These are phyloP conservation scores for Adelosebastes latens DNA, from an alignment of 2,797 vertebrate species.

Conservation along the genomic window DNA sequence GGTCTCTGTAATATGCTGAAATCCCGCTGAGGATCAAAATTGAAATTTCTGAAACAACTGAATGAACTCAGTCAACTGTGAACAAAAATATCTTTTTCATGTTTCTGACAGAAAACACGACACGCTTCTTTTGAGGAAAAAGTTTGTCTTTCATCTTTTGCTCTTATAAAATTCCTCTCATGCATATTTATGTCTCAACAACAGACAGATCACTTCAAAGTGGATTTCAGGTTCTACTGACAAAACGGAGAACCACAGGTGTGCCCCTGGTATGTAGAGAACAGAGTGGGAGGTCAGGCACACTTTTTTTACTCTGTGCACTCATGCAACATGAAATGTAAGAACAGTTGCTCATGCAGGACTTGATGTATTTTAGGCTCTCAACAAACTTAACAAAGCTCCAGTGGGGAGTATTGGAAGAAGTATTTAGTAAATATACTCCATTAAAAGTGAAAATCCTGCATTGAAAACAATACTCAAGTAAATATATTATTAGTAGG, in stretches of 20 bases:
- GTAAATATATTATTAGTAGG: background rate
- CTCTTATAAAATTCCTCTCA: conserved; percentile 6
- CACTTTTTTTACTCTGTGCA: background rate
- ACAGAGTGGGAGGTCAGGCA: background rate
- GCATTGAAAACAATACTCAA: background rate
- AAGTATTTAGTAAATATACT: background rate
- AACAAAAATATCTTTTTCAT: background rate
- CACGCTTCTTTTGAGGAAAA: background rate
- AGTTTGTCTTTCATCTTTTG: conserved; percentile 13
- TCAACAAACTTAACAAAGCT: background rate
- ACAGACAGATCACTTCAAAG: conserved; percentile 38
- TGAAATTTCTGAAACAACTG: background rate
- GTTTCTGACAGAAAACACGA: conserved; percentile 1
- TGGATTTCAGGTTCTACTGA: background rate
- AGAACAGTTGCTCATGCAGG: background rate
- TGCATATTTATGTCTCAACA: conserved; percentile 18
- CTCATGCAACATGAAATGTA: background rate
- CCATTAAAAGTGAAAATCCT: background rate
- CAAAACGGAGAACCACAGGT: conserved; percentile 8
- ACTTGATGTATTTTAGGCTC: background rate
- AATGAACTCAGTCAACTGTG: background rate
- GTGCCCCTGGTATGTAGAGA: conserved; percentile 5
- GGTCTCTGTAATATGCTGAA: background rate
- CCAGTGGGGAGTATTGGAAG: background rate
- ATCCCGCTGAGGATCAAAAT: background rate